Percentiles rank a stretch among this genome's conserved stretches.
phyloP scores from a whole-genome alignment of 2,113 vertebrate species.

The Variabilichromis moorii region DNA sequence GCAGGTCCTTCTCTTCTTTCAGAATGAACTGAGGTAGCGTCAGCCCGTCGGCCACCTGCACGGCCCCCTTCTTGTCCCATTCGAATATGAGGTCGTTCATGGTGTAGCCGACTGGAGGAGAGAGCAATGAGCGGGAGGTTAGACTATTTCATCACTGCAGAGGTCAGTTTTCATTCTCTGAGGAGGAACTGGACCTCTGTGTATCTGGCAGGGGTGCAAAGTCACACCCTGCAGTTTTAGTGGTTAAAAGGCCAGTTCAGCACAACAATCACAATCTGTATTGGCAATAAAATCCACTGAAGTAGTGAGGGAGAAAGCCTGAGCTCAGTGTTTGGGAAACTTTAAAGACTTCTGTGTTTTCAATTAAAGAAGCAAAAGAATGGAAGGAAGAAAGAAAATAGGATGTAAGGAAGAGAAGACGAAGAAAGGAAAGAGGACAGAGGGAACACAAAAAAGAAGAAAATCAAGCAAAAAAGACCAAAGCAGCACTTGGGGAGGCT shows the following conservation, averaged over 20 bases:
- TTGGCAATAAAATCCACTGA: not conserved
- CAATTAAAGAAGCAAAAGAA: not conserved
- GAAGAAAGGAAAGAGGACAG: not conserved
- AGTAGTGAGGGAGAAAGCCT: not conserved
- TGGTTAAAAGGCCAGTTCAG: not conserved
- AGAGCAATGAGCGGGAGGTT: not conserved
- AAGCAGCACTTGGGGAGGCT: not conserved
- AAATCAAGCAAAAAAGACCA: not conserved
- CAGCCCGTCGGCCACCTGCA: conserved; percentile 93
- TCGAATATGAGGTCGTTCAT: conserved; percentile 99
- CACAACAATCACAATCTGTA: not conserved
- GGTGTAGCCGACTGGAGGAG: conserved; percentile 87
- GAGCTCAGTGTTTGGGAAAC: not conserved
- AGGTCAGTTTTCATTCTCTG: not conserved
- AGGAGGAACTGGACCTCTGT: not conserved
- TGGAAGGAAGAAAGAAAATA: not conserved
- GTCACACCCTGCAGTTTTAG: not conserved
- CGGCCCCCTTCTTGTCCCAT: conserved; percentile 95
- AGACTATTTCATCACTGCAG: not conserved
- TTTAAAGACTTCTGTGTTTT: not conserved
- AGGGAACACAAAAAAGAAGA: not conserved
- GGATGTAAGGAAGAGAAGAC: not conserved
- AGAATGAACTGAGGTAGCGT: conserved; percentile 96
- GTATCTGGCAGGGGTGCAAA: not conserved
- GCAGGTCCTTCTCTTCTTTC: conserved; percentile 95